These are phyloP conservation scores for Pachypsylla venusta DNA, from an alignment of 1,140 invertebrate species.

Conservation along the genomic window DNA sequence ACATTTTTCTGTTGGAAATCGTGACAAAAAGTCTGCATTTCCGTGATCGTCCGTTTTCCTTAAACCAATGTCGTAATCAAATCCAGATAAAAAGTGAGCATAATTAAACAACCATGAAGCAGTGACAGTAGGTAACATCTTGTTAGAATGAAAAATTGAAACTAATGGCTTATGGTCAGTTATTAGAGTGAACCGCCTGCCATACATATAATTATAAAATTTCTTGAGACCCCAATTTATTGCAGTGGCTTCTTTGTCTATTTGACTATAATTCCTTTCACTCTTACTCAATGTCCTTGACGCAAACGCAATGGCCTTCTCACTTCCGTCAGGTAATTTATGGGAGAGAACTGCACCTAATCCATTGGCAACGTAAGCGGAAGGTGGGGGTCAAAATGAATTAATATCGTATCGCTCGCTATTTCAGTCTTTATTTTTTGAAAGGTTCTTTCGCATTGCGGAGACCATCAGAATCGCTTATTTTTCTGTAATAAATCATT, in stretches of 20 bases:
- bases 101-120: slow-evolving; percentile 28
- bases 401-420: slow-evolving; percentile 13
- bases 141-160: slow-evolving; percentile 30
- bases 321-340: slow-evolving; percentile 11
- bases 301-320: slow-evolving; percentile 16
- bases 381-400: slow-evolving; percentile 19
- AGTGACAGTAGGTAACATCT: slow-evolving; percentile 24
- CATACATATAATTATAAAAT: slow-evolving; percentile 35
- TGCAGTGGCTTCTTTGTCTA: slow-evolving; percentile 35
- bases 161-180: slow-evolving; percentile 37
- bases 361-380: slow-evolving; percentile 17
- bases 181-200: slow-evolving; percentile 29
- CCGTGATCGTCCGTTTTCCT: slow-evolving; percentile 21
- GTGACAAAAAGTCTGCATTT: slow-evolving; percentile 26
- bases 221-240: slow-evolving; percentile 34
- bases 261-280: slow-evolving; percentile 31
- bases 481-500: slow-evolving; percentile 21
- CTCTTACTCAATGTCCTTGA: neutral
- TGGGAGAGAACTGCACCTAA: slow-evolving; percentile 17
- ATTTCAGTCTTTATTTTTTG: slow-evolving; percentile 15
- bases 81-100: slow-evolving; percentile 28
- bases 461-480: slow-evolving; percentile 20
- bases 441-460: slow-evolving; percentile 13
- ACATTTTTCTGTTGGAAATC: slow-evolving; percentile 16
- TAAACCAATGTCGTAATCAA: slow-evolving; percentile 29